These are phyloP conservation scores for Limnothrissa miodon DNA, from an alignment of 2,113 vertebrate genomes.

Conservation along the genomic window DNA sequence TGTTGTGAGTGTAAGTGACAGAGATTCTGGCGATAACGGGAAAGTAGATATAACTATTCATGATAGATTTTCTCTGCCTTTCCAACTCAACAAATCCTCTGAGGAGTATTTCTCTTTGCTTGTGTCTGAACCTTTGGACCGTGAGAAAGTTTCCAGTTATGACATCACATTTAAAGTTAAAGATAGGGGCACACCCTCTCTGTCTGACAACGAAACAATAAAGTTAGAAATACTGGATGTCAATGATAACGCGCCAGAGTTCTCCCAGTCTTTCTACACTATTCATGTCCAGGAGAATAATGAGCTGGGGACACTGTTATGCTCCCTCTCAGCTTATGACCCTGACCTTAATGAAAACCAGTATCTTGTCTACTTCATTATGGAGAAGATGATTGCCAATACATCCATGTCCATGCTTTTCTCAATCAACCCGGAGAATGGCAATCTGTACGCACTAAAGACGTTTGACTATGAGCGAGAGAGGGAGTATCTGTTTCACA, in stretches of 20 bases:
- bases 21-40: slow-evolving; percentile 64
- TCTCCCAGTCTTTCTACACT: slow-evolving; percentile 53
- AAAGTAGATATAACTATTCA: slow-evolving; percentile 54
- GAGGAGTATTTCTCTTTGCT: slow-evolving; percentile 70
- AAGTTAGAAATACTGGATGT: slow-evolving; percentile 54
- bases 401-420: slow-evolving; percentile 58
- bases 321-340: slow-evolving; percentile 59
- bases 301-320: slow-evolving; percentile 54
- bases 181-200: slow-evolving; percentile 54
- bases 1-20: slow-evolving; percentile 58
- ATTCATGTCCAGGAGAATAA: slow-evolving; percentile 61
- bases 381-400: slow-evolving; percentile 54
- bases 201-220: slow-evolving; percentile 63
- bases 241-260: slow-evolving; percentile 57
- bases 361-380: slow-evolving; percentile 58
- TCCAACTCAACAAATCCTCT: slow-evolving; percentile 58
- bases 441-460: slow-evolving; percentile 60
- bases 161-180: slow-evolving; percentile 56
- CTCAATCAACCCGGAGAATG: slow-evolving; percentile 63
- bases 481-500: slow-evolving; percentile 72
- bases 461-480: slow-evolving; percentile 71
- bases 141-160: slow-evolving; percentile 55
- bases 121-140: slow-evolving; percentile 56
- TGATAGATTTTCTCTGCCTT: slow-evolving; percentile 62
- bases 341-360: slow-evolving; percentile 60